phyloP scores from a whole-genome alignment of 2,888 invertebrate species.

The Calephelis perditalis region DNA sequence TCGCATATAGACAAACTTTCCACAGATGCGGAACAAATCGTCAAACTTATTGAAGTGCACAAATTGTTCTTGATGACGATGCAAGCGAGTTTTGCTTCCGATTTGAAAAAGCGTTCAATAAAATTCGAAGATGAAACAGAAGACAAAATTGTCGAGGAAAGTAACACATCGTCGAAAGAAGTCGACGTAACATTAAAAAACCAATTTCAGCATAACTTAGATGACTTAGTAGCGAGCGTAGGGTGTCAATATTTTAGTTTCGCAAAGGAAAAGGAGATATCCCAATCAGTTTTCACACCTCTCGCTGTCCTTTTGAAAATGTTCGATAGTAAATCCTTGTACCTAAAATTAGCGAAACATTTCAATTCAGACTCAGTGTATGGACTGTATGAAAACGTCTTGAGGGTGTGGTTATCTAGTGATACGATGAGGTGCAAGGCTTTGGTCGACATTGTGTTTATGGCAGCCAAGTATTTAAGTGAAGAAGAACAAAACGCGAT shows the following conservation, averaged over 20 bases:
- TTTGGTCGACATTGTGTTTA: conserved; percentile 81
- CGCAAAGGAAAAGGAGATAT: conserved; percentile 57
- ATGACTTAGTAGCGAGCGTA: conserved; percentile 58
- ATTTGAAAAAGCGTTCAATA: conserved; percentile 43
- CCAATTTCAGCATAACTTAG: conserved; percentile 61
- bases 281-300: conserved; percentile 63
- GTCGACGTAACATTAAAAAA: conserved; percentile 36
- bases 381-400: conserved; percentile 50
- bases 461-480: conserved; percentile 73
- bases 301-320: conserved; percentile 74
- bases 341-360: conserved; percentile 52
- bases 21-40: conserved; percentile 48
- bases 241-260: conserved; percentile 77
- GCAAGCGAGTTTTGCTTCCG: conserved; percentile 39
- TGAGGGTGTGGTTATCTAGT: conserved; percentile 69
- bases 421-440: conserved; percentile 70
- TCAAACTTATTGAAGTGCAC: conserved; percentile 60
- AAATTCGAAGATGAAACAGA: conserved; percentile 41
- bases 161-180: not conserved
- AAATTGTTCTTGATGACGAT: conserved; percentile 46
- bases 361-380: conserved; percentile 35
- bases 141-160: not conserved
- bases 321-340: conserved; percentile 76
- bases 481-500: conserved; percentile 73
- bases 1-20: conserved; percentile 56